Base-by-base conservation (phyloP, 2,888 invertebrate genomes). In the Amphipyra berbera region DNA sequence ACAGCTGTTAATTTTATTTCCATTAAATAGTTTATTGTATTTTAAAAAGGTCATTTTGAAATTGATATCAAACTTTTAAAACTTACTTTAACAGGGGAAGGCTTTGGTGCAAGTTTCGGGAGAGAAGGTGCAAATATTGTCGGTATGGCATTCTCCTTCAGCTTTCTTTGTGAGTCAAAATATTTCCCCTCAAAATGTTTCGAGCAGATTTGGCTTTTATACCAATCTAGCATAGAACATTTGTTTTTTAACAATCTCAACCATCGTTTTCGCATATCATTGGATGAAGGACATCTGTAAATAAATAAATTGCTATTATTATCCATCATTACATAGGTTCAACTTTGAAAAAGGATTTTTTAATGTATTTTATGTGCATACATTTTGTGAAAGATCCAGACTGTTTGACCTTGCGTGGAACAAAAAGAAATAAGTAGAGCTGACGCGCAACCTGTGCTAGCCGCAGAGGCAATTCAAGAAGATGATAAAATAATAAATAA, bases 261-360 rank as follows among this genome's bases (percentile, higher is more conserved):
- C 94, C 94, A 94, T 79, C 85, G 90, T 61, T 83, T 90, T 61
- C 92, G 86, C 88, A 92, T 89, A 67, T 91, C 91, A 47, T 68
- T 68, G 6, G 72, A 79, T 38, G 80, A 65, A 45, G 94, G 94
- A 73, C 89, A 93, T 66, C 94, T 94, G 78, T 14, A 82, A 61
- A 63, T 6, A 40, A 13, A 35, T 13, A 46, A 37, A 10, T 10
- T 2, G 37, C 7, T 2, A 37, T 37, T 2, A 37, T 12, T 30
- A n/a, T n/a, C n/a, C n/a, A n/a, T n/a, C n/a, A n/a, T 6, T 4
- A 37, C 37, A 37, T 37, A 7, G 12, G 8, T 1, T 37, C n/a
- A n/a, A n/a, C n/a, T 33, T 8, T 33, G n/a, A n/a, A 33, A 33
- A 33, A 8, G 6, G 9, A 33, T 33, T 33, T 8, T 33, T 2